Conservation (phyloP, 2,888 invertebrate genomes). For the Chloroclysta siterata region DNA sequence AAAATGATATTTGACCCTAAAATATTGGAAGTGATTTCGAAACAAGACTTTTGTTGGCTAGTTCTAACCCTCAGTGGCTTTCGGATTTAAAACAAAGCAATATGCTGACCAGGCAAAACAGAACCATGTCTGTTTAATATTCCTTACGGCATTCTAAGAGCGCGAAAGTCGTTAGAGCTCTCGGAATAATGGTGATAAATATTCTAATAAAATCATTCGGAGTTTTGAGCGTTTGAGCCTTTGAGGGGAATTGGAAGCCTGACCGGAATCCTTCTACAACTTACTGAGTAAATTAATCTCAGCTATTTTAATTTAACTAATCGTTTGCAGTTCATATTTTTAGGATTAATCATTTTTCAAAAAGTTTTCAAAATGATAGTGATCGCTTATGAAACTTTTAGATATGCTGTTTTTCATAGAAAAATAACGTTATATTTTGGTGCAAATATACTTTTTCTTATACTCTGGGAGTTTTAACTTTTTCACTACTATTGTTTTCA, state of each 20-base stretch:
- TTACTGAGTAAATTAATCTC: constrained; percentile 49
- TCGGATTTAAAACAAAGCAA: constrained; percentile 40
- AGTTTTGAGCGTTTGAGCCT: constrained; percentile 47
- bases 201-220: constrained; percentile 53
- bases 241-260: constrained; percentile 49
- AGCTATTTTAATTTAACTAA: constrained; percentile 47
- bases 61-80: constrained; percentile 23
- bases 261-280: constrained; percentile 43
- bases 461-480: too few species aligned
- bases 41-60: not conserved
- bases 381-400: too few species aligned
- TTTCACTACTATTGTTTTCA: too few species aligned
- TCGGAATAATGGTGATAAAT: constrained; percentile 44
- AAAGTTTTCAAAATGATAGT: too few species aligned
- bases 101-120: constrained; percentile 35
- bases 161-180: constrained; percentile 30
- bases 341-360: constrained; percentile 14
- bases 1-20: not conserved
- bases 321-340: constrained; percentile 7
- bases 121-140: constrained; percentile 37
- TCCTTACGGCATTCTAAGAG: constrained; percentile 35
- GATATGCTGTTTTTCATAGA: too few species aligned
- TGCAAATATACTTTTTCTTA: too few species aligned
- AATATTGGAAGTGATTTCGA: not conserved
- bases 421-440: too few species aligned